phyloP scores from a whole-genome alignment of 2,888 invertebrate species.

The Xanthia icteritia region DNA sequence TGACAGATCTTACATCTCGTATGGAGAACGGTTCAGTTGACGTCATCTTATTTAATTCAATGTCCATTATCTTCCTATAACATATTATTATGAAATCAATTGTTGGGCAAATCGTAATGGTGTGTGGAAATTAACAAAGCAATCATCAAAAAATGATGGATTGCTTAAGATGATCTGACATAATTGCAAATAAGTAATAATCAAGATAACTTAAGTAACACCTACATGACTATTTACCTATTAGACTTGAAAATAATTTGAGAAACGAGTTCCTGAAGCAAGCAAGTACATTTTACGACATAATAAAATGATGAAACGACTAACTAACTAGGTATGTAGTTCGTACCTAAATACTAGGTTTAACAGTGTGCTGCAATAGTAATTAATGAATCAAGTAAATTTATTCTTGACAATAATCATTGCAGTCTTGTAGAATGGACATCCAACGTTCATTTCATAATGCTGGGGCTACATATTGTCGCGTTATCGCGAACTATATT shows the following conservation, averaged over 20 bases:
- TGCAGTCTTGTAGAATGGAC: too few species aligned
- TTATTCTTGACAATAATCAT: neutral
- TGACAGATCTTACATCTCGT: neutral
- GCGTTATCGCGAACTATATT: too few species aligned
- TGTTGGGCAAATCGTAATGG: constrained; percentile 33
- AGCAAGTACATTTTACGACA: neutral
- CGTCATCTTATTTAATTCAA: neutral
- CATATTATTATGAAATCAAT: constrained; percentile 25
- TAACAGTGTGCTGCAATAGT: neutral
- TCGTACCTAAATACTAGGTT: neutral
- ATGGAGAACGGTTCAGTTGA: neutral
- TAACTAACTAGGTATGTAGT: neutral
- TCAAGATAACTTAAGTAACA: constrained; percentile 11
- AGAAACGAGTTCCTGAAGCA: neutral
- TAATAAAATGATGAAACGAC: neutral
- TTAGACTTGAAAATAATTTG: neutral
- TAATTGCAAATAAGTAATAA: constrained; percentile 22
- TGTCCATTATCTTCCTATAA: neutral
- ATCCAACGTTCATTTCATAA: neutral
- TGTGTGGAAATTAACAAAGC: constrained; percentile 26
- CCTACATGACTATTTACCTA: neutral
- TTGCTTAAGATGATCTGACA: constrained; percentile 32
- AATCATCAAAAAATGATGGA: constrained; percentile 33
- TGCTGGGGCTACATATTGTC: too few species aligned
- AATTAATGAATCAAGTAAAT: neutral